Evolutionary conservation across 2,888 invertebrate genomes (phyloP), one percentile per base, ranked within the genome.

Genomic region (Parnassius apollo): DNA sequence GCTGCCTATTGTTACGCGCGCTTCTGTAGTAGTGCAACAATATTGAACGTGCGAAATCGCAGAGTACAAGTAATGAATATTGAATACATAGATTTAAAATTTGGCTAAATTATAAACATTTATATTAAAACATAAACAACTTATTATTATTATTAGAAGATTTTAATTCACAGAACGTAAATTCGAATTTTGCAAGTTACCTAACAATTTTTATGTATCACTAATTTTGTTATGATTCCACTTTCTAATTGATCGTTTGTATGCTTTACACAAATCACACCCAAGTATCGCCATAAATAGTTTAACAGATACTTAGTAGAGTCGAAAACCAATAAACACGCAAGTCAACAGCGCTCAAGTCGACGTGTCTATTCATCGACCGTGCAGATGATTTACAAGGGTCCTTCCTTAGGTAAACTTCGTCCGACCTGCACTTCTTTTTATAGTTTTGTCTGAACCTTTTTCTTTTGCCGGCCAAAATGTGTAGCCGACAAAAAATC

Each of bases 351-450:
- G 78, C 82, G 85, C 84, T 87, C 79, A 77, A 83, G 80, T 78
- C 82, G 83, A 81, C 80, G 78, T 78, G 77, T 76, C 76, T 85
- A 89, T 90, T 89, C 88, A 87, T 85, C 82, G 82, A 75, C 78
- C 75, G 81, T 81, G 83, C 81, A 83, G 88, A 91, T 91, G 91
- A 91, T 91, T 91, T 91, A 91, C 90, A 91, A 90, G 91, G 91
- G 88, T 84, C 90, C 88, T 88, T 88, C 81, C 87, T 91, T 91
- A 88, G 91, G 91, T 90, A 91, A 90, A 89, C 88, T 85, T 76
- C 81, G 81, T 71, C 80, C 88, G 87, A 84, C 83, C 86, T 88
- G 81, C 80, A 82, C 85, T 88, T 86, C 89, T 91, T 91, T 90
- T 91, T 91, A 86, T 89, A 85, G 83, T 86, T 86, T 85, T 86